Percentiles rank a stretch among this genome's conserved stretches.
Conservation (phyloP, 2,888 invertebrate genomes). For the Spodoptera picta region DNA sequence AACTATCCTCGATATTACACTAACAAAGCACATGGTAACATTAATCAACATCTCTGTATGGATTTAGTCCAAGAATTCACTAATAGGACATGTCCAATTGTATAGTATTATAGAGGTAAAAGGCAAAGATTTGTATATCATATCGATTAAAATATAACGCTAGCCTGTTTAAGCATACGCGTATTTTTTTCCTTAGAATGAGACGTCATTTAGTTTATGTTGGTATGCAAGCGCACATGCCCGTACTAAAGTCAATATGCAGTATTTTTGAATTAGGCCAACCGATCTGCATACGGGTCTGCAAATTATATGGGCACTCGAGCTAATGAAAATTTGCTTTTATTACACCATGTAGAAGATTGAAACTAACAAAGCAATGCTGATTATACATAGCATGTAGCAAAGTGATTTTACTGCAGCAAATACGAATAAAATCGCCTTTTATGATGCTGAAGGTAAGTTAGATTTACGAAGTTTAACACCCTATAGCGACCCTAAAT, state of each 20-base stretch:
- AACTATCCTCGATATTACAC: too few relatives aligned
- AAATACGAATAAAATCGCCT: conserved; percentile 10
- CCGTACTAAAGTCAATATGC: conserved; percentile 46
- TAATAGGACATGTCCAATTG: too few relatives aligned
- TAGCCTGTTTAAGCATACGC: conserved; percentile 10
- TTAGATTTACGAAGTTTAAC: background rate
- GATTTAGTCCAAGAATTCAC: too few relatives aligned
- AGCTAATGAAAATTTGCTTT: conserved; percentile 24
- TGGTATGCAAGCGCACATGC: conserved; percentile 36
- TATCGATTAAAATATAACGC: background rate
- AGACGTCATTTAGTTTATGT: conserved; percentile 24
- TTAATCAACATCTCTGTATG: too few relatives aligned
- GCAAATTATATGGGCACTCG: conserved; percentile 48
- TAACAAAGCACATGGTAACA: too few relatives aligned
- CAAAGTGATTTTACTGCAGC: conserved; percentile 16
- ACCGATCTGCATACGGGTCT: conserved; percentile 54
- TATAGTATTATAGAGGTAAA: too few relatives aligned
- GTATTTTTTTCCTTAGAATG: conserved; percentile 1
- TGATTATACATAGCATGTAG: conserved; percentile 23
- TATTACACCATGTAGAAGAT: conserved; percentile 28
- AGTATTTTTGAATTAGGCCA: conserved; percentile 55
- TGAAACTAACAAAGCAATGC: conserved; percentile 8
- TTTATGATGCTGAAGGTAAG: background rate
- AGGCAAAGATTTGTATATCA: too few relatives aligned
- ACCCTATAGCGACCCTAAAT: conserved; percentile 3